Base-by-base conservation (phyloP, 2,113 vertebrate species). In the Oncorhynchus gorbuscha region DNA sequence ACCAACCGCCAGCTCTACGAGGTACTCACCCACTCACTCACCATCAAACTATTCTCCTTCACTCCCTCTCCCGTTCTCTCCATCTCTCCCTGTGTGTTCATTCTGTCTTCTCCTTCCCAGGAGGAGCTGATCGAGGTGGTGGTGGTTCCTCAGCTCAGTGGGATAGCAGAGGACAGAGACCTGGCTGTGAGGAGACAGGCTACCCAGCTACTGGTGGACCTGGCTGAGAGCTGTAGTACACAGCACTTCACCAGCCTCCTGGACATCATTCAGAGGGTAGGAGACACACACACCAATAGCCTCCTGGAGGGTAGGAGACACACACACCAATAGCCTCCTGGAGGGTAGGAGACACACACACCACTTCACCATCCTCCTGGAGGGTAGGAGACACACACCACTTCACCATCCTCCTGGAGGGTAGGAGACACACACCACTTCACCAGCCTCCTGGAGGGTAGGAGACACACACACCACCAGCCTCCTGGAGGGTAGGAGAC, bases 1-100 rank as follows among this genome's bases (percentile, higher is more conserved):
- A 99, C 97, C 79, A 99, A 99, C 90, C 93, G 97, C 2, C 97
- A 99, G 90, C 95, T 99, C 45, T 99, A 99, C 3, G 98, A 99
- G 95, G 98, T 99, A 77, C 45, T 59, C 74, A 65, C 68, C 26
- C 28, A 30, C 65, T 26, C 65, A 64, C 22, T 22, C 61, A 64
- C 61, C 5, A 59, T 9, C 3, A 49, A 67, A 22, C 59, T 8
- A 6, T 62, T 62, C 28, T 8, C 49, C 20, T 1, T 45, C 9
- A 32, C 9, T 22, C 55, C 8, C 71, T 22, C 51, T 35, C 16
- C 1, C 20, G 22, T 30, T 30, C 71, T 66, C 16, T 48, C 2
- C 66, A 2, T 30, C 1, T 2, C 70, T 67, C 14, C 78, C 5
- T 11, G 65, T 2, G 3, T 73, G 39, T 11, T 45, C 9, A 45